Evolutionary conservation across 2,797 vertebrate species (phyloP), one percentile per base, ranked within the genome.

Genomic region (Picus viridis): DNA sequence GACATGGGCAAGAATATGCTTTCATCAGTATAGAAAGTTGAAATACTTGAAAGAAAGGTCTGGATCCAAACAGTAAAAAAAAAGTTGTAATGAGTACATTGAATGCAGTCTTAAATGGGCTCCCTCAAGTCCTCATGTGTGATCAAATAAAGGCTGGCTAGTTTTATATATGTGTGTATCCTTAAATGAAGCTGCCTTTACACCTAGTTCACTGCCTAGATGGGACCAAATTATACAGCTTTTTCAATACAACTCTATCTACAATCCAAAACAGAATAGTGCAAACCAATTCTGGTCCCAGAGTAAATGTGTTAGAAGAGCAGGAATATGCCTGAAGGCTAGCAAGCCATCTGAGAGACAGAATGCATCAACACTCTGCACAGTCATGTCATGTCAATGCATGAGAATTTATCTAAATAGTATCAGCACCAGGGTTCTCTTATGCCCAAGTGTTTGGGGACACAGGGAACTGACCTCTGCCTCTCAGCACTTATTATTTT

Each of bases 21-120:
- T 90, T 85, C 81, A 92, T 89, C 81, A 87, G 16, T 68, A 82
- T 4, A 91, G 69, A 86, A 93, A 92, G 12, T 17, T 74, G 56
- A 90, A 90, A 77, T 65, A 34, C 27, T 83, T 91, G 85, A 88
- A 83, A 89, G 74, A 84, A 84, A 80, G 18, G 59, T 71, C 47
- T 85, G 39, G 15, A 87, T 80, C n/a, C 65, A 85, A 83, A 59
- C 9, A 58, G 29, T 71, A 82, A 82, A 87, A n/a, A n/a, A 26
- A 80, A 84, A 79, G 51, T 27, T 84, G 41, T 57, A 86, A 82
- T 57, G 22, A 67, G 27, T 65, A n/a, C 24, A 71, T 17, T 58
- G 54, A 86, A 34, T 17, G 9, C 27, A 79, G 30, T 39, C 69
- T 84, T 91, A 86, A 86, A 80, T n/a, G 26, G 23, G 51, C 4